Evolutionary conservation across 2,113 vertebrate species (phyloP).

Genomic region (Heterotilapia buettikoferi): DNA sequence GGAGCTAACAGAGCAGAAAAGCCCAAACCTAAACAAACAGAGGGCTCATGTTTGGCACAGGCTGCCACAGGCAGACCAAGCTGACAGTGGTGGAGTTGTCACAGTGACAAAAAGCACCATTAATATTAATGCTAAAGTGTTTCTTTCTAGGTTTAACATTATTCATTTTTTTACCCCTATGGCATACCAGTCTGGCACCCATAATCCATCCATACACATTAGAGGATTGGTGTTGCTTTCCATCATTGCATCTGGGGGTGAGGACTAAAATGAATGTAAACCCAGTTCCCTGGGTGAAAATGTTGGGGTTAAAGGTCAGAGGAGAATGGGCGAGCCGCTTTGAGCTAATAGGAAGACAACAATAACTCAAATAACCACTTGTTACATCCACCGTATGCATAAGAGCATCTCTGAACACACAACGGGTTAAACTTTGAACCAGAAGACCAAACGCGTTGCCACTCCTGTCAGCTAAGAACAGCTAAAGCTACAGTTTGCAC

Average conservation of each 20-base stretch:
- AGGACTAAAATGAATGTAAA: neutral
- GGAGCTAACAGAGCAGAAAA: constrained; percentile 51
- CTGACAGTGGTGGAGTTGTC: neutral
- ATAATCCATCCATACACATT: neutral
- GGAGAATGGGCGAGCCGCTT: fast-evolving
- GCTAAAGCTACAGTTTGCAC: neutral
- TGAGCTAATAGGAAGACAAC: neutral
- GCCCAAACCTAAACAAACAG: constrained; percentile 36
- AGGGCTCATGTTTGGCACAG: constrained; percentile 4
- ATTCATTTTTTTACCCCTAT: neutral
- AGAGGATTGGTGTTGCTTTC: neutral
- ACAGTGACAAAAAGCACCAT: neutral
- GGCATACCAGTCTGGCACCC: neutral
- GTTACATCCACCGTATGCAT: neutral
- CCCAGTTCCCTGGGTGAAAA: neutral
- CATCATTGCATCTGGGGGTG: neutral
- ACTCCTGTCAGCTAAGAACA: neutral
- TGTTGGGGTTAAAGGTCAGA: neutral
- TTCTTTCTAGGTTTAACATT: neutral
- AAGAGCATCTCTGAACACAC: neutral
- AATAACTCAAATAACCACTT: neutral
- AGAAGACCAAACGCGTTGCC: fast-evolving
- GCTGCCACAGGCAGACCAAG: neutral
- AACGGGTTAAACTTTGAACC: neutral
- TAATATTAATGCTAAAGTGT: neutral